These are phyloP conservation scores for Zaprionus lineosus DNA, from an alignment of 2,888 invertebrate genomes.

Conservation along the genomic window DNA sequence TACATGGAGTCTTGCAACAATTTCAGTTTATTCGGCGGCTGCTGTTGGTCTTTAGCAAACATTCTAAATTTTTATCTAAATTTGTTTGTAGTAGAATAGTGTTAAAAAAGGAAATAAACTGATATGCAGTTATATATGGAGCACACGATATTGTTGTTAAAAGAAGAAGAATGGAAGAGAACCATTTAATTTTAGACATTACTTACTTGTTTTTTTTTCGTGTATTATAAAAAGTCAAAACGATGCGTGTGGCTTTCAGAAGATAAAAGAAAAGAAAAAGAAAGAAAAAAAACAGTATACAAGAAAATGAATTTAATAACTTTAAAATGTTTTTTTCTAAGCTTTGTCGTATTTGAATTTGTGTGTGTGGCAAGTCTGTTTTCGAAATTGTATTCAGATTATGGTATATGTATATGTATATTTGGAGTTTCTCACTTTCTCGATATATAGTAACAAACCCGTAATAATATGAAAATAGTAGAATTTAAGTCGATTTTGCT, in stretches of 20 bases:
- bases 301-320: constrained; percentile 44
- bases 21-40: constrained; percentile 25
- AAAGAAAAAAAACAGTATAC: constrained; percentile 5
- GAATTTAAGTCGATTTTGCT: constrained; percentile 66
- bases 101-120: background rate
- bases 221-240: constrained; percentile 24
- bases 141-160: too few species aligned
- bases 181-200: too few species aligned
- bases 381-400: constrained; percentile 28
- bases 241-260: constrained; percentile 14
- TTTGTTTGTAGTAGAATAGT: constrained; percentile 22
- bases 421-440: constrained; percentile 38
- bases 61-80: constrained; percentile 30
- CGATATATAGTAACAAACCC: constrained; percentile 23
- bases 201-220: constrained; percentile 1
- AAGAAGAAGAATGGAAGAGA: too few species aligned
- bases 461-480: constrained; percentile 52
- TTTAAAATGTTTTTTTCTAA: too few species aligned
- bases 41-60: constrained; percentile 35
- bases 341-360: constrained; percentile 34
- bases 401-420: constrained; percentile 17
- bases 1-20: too few species aligned
- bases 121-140: too few species aligned
- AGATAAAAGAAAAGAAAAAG: too few species aligned
- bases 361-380: constrained; percentile 29